phyloP scores from a whole-genome alignment of 2,888 invertebrate genomes.

The Rhagonycha fulva region DNA sequence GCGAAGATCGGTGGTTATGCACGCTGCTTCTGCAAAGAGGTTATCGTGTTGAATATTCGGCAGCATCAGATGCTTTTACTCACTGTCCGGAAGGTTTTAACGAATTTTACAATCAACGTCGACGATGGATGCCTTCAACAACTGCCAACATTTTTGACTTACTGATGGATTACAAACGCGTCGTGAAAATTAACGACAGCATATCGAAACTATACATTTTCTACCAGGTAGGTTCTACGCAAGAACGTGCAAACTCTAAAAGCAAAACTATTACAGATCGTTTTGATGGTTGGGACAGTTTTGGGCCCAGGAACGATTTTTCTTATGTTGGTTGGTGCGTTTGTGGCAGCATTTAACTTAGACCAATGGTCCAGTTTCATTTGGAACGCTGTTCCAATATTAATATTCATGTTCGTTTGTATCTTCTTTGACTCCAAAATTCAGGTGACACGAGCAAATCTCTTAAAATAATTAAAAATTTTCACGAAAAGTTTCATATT shows the following conservation, averaged over 20 bases:
- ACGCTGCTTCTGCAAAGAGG: conserved; percentile 90
- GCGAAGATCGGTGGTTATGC: conserved; percentile 97
- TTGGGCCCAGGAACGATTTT: conserved; percentile 84
- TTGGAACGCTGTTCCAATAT: conserved; percentile 70
- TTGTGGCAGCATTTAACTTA: conserved; percentile 77
- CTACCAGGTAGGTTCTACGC: conserved; percentile 64
- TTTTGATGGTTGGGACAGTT: conserved; percentile 75
- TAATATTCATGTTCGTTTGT: conserved; percentile 69
- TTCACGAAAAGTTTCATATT: conserved; percentile 27
- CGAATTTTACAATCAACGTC: conserved; percentile 92
- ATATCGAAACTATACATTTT: conserved; percentile 81
- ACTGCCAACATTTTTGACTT: conserved; percentile 94
- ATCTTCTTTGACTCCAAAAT: conserved; percentile 67
- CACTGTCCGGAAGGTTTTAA: conserved; percentile 92
- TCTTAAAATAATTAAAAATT: neutral
- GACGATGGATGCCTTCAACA: conserved; percentile 96
- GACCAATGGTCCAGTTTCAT: conserved; percentile 69
- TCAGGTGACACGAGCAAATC: conserved; percentile 60
- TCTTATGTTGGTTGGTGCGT: conserved; percentile 81
- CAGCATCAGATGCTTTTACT: conserved; percentile 93
- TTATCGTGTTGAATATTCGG: conserved; percentile 91
- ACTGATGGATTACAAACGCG: conserved; percentile 74
- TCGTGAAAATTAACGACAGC: conserved; percentile 83
- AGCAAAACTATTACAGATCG: conserved; percentile 6
- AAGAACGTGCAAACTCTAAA: conserved; percentile 4